Conservation (phyloP, 2,888 invertebrate species). For the Allygus modestus region DNA sequence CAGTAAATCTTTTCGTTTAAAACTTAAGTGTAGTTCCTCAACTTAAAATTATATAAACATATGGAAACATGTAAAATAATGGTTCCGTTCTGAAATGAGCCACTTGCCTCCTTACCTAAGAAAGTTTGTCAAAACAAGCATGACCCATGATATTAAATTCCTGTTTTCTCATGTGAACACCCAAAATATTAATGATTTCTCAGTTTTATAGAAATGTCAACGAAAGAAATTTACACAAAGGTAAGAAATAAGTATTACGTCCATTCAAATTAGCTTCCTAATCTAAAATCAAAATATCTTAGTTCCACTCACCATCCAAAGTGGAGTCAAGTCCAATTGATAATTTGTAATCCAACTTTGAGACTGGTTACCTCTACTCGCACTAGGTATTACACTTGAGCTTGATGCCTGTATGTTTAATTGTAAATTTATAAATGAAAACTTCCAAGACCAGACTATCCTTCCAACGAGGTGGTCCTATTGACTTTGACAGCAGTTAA, state of each 20-base stretch:
- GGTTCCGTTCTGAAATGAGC: neutral
- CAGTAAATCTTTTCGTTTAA: neutral
- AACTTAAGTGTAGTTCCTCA: neutral
- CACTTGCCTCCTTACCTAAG: neutral
- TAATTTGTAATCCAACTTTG: too few species aligned
- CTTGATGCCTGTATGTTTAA: too few species aligned
- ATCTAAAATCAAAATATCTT: too few species aligned
- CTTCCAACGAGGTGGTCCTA: too few species aligned
- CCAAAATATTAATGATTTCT: slow-evolving; percentile 9
- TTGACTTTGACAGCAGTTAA: too few species aligned
- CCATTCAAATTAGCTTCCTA: neutral
- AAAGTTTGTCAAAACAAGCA: slow-evolving; percentile 4
- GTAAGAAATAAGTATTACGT: slow-evolving; percentile 15
- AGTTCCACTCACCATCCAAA: too few species aligned
- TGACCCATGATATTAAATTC: neutral
- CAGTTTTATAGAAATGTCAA: slow-evolving; percentile 51
- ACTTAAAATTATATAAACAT: neutral
- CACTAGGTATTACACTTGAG: too few species aligned
- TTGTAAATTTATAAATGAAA: too few species aligned
- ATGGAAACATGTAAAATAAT: neutral
- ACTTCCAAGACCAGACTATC: too few species aligned
- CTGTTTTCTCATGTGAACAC: neutral
- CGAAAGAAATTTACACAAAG: slow-evolving; percentile 57
- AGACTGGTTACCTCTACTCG: too few species aligned
- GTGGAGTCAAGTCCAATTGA: too few species aligned